A percentile compares a stretch with the other conserved stretches of the same genome.
Conservation (phyloP, 2,797 vertebrate genomes). For the Lithobates sylvaticus region DNA sequence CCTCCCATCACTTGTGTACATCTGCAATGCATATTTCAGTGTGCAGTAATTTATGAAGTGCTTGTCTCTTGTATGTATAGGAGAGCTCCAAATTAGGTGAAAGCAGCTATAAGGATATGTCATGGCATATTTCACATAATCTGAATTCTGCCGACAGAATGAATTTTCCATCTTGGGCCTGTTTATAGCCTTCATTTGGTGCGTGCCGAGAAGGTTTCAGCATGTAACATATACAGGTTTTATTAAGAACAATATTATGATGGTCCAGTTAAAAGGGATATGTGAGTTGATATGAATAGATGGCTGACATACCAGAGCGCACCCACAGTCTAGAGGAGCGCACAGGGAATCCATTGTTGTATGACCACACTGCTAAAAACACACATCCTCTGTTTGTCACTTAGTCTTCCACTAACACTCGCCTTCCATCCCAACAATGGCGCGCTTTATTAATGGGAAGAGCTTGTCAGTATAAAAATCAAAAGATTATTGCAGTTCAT, state of each 20-base stretch:
- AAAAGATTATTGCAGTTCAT: not conserved
- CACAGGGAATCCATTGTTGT: constrained; percentile 34
- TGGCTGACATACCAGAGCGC: constrained; percentile 1
- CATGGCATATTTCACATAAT: constrained; percentile 7
- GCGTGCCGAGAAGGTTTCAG: not conserved
- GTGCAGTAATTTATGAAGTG: not conserved
- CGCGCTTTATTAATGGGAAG: not conserved
- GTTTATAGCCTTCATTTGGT: not conserved
- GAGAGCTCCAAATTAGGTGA: constrained; percentile 33
- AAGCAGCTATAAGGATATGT: not conserved
- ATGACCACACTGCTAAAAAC: not conserved
- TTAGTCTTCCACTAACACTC: constrained; percentile 16
- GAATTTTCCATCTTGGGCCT: not conserved
- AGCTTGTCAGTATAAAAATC: not conserved
- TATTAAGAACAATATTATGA: not conserved
- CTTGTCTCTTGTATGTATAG: not conserved
- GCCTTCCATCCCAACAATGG: not conserved
- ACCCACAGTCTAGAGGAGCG: not conserved
- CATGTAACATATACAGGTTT: not conserved
- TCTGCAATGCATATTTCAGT: not conserved
- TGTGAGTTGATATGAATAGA: not conserved
- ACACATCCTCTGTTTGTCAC: constrained; percentile 34
- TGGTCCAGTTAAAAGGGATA: not conserved
- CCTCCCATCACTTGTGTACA: not conserved
- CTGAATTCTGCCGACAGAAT: not conserved